These are phyloP conservation scores for Brienomyrus brachyistius DNA, from an alignment of 2,113 vertebrate genomes.

Conservation along the genomic window DNA sequence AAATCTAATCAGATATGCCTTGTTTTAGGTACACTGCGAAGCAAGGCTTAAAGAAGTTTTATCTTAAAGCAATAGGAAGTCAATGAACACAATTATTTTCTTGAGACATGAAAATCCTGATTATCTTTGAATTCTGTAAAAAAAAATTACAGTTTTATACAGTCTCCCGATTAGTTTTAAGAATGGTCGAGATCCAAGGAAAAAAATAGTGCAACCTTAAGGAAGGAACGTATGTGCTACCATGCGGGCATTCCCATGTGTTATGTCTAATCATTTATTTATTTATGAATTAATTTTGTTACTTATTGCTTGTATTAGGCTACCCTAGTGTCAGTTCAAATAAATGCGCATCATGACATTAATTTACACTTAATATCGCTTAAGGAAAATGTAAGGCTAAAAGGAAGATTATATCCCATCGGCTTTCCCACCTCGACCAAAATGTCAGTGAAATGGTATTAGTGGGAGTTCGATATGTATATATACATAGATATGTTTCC, in stretches of 20 bases:
- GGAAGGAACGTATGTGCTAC: slow-evolving; percentile 17
- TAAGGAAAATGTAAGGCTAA: not conserved
- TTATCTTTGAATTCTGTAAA: not conserved
- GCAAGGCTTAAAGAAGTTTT: slow-evolving; percentile 36
- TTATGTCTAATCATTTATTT: not conserved
- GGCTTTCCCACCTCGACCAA: slow-evolving; percentile 15
- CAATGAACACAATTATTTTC: slow-evolving; percentile 28
- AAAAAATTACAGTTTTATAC: slow-evolving; percentile 30
- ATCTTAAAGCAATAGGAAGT: slow-evolving; percentile 30
- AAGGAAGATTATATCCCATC: slow-evolving; percentile 12
- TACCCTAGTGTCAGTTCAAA: not conserved
- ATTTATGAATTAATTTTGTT: not conserved
- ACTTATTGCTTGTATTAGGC: not conserved
- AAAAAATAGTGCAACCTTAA: not conserved
- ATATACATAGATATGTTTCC: not conserved
- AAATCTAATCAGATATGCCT: slow-evolving; percentile 80
- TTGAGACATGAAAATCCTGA: slow-evolving; percentile 18
- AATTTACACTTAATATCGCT: not conserved
- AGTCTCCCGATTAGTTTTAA: not conserved
- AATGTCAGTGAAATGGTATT: slow-evolving; percentile 49
- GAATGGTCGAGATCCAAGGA: not conserved
- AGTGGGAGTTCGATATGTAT: slow-evolving; percentile 33
- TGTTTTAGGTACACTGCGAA: slow-evolving; percentile 36
- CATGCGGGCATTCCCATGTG: not conserved
- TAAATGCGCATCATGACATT: not conserved